Evolutionary conservation across 53 echinoderm and acorn worm species (phyloP).

Genomic region (Actinopyga echinites): DNA sequence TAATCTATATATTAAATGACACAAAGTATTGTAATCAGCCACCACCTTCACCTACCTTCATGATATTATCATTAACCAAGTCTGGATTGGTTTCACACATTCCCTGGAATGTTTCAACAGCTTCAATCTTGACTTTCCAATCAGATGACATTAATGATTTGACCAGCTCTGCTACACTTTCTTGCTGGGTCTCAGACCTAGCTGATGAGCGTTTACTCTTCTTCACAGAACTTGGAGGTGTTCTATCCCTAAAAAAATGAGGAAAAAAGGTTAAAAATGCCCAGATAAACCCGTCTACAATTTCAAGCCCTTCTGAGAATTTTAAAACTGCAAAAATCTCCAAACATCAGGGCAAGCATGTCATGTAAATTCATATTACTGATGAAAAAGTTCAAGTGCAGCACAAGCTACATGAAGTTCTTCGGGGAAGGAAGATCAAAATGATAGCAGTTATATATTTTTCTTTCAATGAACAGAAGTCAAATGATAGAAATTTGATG

Average conservation of each 20-base stretch:
- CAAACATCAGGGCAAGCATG: too few relatives aligned
- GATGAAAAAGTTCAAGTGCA: too few relatives aligned
- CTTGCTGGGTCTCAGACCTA: slow-evolving; percentile 59
- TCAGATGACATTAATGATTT: slow-evolving; percentile 75
- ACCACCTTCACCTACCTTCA: slow-evolving; percentile 64
- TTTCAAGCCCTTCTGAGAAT: too few relatives aligned
- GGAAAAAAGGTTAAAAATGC: background rate
- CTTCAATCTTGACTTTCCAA: slow-evolving; percentile 76
- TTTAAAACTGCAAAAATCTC: too few relatives aligned
- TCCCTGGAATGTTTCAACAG: slow-evolving; percentile 71
- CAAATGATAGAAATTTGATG: background rate
- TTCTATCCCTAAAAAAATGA: slow-evolving; percentile 14
- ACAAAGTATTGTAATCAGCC: too few relatives aligned
- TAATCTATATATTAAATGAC: too few relatives aligned
- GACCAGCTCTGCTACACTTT: slow-evolving; percentile 70
- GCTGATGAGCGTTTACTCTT: slow-evolving; percentile 60
- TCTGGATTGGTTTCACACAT: slow-evolving; percentile 66
- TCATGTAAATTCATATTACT: too few relatives aligned
- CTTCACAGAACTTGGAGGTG: slow-evolving; percentile 61
- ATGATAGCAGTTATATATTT: too few relatives aligned
- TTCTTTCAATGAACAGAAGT: background rate
- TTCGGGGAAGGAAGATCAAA: too few relatives aligned
- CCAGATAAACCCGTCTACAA: too few relatives aligned
- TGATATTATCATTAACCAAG: slow-evolving; percentile 62
- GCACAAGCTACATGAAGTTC: too few relatives aligned